Evolutionary conservation across 2,113 vertebrate genomes (phyloP), one percentile per base, ranked within the genome.

Genomic region (Cephalopterus ornatus): DNA sequence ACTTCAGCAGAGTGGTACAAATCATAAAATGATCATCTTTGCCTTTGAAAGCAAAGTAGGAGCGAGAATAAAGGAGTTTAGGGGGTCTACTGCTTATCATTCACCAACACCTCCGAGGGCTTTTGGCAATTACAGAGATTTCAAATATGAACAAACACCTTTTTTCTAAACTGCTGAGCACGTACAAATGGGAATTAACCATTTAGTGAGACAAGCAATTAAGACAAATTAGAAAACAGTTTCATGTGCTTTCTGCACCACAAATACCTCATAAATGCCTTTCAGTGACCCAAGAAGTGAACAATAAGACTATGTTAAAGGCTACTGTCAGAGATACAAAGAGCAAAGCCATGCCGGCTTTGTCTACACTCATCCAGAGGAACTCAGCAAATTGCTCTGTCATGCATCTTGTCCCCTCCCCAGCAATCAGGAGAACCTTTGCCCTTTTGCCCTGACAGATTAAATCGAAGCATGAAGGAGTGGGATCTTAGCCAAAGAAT

Each of bases 311-410:
- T 96, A 97, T 97, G 98, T 98, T 98, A 98, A 98, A 98, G 95
- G 96, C 97, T 95, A 96, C 97, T 98, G 98, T 98, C 96, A 95
- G 97, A 97, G 88, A 97, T 90, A 96, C 92, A 93, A 96, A 98
- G 98, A 89, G 71, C 95, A 97, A 97, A 96, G 95, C 86, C 91
- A 77, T 72, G 90, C 55, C 75, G 96, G 97, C 97, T 99, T 99
- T 99, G 98, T 99, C 97, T 97, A 96, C 89, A 78, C 94, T 93
- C 97, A 98, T 97, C 96, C 93, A 98, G 97, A 98, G 97, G 98
- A 98, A 98, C 97, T 95, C 91, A 90, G 98, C 98, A 99, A 99
- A 99, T 99, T 98, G 98, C 98, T 98, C 97, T 98, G 98, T 99
- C 98, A 98, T 98, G 98, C 98, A 98, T 98, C 98, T 97, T 98